A percentile compares a stretch with the other conserved stretches of the same genome.
Conservation (phyloP, 2,797 vertebrate genomes). For the Discoglossus pictus region DNA sequence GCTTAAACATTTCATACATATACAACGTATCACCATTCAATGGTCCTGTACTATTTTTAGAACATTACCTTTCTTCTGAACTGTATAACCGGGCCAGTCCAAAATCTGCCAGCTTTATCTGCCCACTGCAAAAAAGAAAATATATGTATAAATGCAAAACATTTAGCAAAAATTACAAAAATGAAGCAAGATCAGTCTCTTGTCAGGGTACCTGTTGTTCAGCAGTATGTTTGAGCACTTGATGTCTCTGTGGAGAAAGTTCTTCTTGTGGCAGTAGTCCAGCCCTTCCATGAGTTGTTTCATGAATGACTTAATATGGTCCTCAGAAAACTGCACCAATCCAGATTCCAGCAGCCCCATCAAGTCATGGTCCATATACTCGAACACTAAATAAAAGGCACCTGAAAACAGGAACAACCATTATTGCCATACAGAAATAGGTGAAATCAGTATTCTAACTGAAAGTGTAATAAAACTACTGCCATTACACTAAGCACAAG, state of each 20-base stretch:
- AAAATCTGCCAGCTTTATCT: constrained; percentile 98
- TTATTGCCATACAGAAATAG: too few relatives aligned
- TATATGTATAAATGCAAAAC: background rate
- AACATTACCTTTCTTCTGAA: constrained; percentile 97
- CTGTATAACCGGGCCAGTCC: constrained; percentile 96
- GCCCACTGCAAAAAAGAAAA: constrained; percentile 78
- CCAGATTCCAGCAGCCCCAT: constrained; percentile 98
- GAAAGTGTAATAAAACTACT: too few relatives aligned
- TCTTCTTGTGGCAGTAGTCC: constrained; percentile 98
- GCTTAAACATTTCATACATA: too few relatives aligned
- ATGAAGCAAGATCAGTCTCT: too few relatives aligned
- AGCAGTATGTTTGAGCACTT: constrained; percentile 98
- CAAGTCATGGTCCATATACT: constrained; percentile 99
- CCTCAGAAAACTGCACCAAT: constrained; percentile 95
- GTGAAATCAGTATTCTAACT: too few relatives aligned
- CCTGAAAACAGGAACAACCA: constrained; percentile 71
- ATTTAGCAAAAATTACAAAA: too few relatives aligned
- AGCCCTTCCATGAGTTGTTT: constrained; percentile 97
- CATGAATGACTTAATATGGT: constrained; percentile 98
- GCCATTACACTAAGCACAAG: too few relatives aligned
- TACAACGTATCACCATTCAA: too few relatives aligned
- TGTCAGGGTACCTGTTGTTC: constrained; percentile 87
- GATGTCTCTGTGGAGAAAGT: constrained; percentile 96
- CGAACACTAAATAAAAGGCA: constrained; percentile 98
- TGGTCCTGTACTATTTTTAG: too few relatives aligned